phyloP scores from a whole-genome alignment of 2,888 invertebrate genomes.

The Pheosia gnoma region DNA sequence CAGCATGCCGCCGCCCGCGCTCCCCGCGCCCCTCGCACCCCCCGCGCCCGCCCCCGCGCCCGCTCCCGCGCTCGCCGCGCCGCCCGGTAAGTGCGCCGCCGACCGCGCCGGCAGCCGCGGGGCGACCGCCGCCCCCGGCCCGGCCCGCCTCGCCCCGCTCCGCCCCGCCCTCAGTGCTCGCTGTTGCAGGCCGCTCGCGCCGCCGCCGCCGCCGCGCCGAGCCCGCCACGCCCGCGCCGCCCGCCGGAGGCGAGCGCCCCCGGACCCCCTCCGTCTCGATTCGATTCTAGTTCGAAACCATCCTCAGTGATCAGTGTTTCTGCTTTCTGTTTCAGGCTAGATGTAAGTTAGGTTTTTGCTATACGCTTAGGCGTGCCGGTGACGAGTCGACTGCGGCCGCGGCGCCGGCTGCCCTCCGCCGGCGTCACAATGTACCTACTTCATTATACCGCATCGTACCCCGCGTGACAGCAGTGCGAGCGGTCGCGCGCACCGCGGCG shows the following conservation, averaged over 20 bases:
- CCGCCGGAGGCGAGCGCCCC: slow-evolving; percentile 22
- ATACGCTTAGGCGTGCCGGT: slow-evolving; percentile 49
- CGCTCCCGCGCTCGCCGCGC: slow-evolving; percentile 9
- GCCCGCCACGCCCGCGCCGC: slow-evolving; percentile 21
- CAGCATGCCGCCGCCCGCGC: slow-evolving; percentile 19
- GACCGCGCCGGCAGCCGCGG: slow-evolving; percentile 15
- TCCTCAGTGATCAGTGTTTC: slow-evolving; percentile 77
- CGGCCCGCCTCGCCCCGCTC: slow-evolving; percentile 20
- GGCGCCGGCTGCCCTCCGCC: slow-evolving; percentile 53
- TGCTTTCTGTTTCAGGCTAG: slow-evolving; percentile 83
- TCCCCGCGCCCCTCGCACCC: slow-evolving; percentile 6
- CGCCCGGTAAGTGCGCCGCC: slow-evolving; percentile 10
- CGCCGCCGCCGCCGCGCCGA: slow-evolving; percentile 20
- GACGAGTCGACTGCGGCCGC: slow-evolving; percentile 48
- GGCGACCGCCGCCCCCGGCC: slow-evolving; percentile 22
- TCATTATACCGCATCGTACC: slow-evolving; percentile 56
- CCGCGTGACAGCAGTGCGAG: slow-evolving; percentile 17
- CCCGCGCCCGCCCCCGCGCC: slow-evolving; percentile 10
- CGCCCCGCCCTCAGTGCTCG: slow-evolving; percentile 35
- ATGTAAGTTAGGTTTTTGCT: slow-evolving; percentile 78
- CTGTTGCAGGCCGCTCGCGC: slow-evolving; percentile 45
- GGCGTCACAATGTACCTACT: slow-evolving; percentile 68
- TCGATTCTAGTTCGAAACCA: slow-evolving; percentile 57
- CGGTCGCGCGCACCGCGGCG: background rate
- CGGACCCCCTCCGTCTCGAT: slow-evolving; percentile 45